Percentiles rank a stretch among this genome's conserved stretches.
Evolutionary conservation across 2,113 vertebrate species (phyloP).

Genomic region (Xyrauchen texanus): DNA sequence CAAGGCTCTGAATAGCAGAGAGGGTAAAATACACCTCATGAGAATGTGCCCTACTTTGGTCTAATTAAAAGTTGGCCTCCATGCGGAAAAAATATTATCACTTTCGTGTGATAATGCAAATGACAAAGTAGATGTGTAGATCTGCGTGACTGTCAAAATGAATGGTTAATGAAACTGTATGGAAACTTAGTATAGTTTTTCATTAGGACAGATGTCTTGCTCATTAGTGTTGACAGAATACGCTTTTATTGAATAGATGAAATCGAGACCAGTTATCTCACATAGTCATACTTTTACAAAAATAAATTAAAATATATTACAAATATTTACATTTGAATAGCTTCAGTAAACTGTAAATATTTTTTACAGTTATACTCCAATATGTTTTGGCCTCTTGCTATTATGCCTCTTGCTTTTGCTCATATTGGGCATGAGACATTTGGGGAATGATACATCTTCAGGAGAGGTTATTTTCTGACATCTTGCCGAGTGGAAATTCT

Average conservation of each 20-base stretch:
- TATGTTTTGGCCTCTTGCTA: no score
- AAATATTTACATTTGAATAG: no score
- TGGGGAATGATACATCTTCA: conserved; percentile 16
- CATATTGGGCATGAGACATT: no score
- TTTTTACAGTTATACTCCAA: no score
- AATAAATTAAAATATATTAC: no score
- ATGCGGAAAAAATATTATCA: conserved; percentile 72
- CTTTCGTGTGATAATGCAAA: conserved; percentile 62
- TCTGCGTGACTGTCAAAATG: conserved; percentile 47
- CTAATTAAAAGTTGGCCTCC: conserved; percentile 52
- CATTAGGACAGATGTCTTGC: conserved; percentile 4
- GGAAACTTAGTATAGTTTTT: conserved; percentile 45
- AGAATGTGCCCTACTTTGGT: conserved; percentile 52
- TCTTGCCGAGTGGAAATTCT: conserved; percentile 1
- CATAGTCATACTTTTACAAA: no score
- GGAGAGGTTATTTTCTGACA: conserved; percentile 39
- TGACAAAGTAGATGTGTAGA: conserved; percentile 25
- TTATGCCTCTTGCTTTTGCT: no score
- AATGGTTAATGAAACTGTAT: conserved; percentile 55
- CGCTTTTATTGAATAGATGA: not conserved
- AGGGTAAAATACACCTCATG: conserved; percentile 63
- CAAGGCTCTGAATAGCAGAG: conserved; percentile 67
- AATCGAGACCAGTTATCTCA: not conserved
- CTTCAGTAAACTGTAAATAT: no score
- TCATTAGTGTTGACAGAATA: conserved; percentile 1